phyloP scores from a whole-genome alignment of 2,113 vertebrate genomes.

The Melanocharis versteri region DNA sequence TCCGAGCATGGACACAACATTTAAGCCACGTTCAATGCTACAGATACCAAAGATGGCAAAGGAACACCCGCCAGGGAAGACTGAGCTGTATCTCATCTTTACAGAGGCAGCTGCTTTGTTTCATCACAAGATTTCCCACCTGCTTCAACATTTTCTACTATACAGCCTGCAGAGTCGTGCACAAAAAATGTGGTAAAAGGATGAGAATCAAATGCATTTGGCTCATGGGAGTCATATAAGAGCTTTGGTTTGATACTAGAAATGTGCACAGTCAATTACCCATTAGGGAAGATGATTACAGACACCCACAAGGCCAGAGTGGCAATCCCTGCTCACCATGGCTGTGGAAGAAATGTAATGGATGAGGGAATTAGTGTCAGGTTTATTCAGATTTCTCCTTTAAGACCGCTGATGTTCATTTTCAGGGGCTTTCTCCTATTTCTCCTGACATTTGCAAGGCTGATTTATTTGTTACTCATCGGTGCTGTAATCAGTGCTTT shows the following conservation, averaged over 20 bases:
- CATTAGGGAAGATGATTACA: not conserved
- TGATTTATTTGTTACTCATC: not conserved
- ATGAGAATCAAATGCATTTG: not conserved
- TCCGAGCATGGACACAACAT: rapidly evolving
- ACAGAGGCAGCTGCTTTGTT: not conserved
- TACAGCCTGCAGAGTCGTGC: not conserved
- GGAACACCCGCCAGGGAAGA: not conserved
- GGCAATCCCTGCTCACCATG: not conserved
- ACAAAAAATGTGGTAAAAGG: not conserved
- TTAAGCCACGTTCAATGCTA: not conserved
- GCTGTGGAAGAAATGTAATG: not conserved
- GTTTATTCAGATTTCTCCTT: slow-evolving; percentile 10
- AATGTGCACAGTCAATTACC: not conserved
- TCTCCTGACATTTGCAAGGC: not conserved
- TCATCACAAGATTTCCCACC: not conserved
- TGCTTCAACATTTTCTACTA: not conserved
- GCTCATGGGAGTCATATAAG: not conserved
- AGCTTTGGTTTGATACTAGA: not conserved
- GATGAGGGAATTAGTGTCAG: not conserved
- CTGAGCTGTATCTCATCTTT: not conserved
- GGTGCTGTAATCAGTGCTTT: not conserved
- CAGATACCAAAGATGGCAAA: not conserved
- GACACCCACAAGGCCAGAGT: not conserved
- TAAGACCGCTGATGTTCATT: not conserved
- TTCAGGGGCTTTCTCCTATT: not conserved